These are phyloP conservation scores for Burhinus bistriatus DNA, from an alignment of 2,113 vertebrate species.

Conservation along the genomic window DNA sequence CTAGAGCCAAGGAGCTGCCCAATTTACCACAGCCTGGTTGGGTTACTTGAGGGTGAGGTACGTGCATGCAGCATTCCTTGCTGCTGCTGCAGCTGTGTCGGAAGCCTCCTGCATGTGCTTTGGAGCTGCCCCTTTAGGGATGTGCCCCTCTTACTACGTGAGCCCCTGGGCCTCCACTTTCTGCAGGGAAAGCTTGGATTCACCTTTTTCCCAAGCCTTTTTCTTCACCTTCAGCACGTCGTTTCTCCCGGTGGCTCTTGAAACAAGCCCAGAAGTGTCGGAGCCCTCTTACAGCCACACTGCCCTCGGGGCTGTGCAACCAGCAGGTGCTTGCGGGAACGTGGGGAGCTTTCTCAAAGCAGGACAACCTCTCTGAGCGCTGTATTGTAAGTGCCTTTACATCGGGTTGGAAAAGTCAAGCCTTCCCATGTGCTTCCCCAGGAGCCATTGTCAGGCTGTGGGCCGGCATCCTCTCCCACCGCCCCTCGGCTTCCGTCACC, in stretches of 20 bases:
- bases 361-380: not conserved
- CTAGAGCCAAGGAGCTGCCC: not conserved
- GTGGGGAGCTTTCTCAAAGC: not conserved
- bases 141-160: accelerated
- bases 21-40: not conserved
- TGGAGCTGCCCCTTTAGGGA: not conserved
- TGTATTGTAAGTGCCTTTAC: not conserved
- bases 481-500: accelerated
- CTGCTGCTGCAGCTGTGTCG: accelerated
- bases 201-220: not conserved
- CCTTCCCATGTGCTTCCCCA: not conserved
- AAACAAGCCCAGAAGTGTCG: not conserved
- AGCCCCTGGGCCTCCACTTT: not conserved
- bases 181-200: not conserved
- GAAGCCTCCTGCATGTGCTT: not conserved
- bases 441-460: not conserved
- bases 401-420: not conserved
- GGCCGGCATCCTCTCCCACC: not conserved
- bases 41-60: accelerated
- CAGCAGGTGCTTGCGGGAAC: not conserved
- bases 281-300: not conserved
- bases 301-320: accelerated
- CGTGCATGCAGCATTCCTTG: accelerated
- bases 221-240: not conserved
- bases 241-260: not conserved